phyloP scores from a whole-genome alignment of 92 coral and sea anemone species.

The Metridium senile region DNA sequence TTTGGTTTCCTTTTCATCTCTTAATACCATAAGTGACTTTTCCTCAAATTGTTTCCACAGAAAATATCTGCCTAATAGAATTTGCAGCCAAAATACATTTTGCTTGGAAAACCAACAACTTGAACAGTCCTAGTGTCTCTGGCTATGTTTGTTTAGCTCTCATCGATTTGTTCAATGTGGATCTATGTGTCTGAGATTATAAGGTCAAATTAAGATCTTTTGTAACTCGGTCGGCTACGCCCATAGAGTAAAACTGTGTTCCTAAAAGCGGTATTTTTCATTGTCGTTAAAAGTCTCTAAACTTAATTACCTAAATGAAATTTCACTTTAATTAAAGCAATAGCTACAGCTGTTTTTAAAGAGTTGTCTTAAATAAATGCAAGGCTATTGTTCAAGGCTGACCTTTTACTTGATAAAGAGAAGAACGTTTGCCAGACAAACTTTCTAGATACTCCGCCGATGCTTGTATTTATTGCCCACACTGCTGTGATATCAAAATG shows the following conservation, averaged over 20 bases:
- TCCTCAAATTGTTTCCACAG: not conserved
- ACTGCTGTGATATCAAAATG: too few relatives aligned
- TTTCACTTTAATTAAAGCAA: too few relatives aligned
- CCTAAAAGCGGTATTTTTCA: not conserved
- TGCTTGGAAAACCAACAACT: slow-evolving; percentile 20
- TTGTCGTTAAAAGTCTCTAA: not conserved
- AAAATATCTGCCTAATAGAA: not conserved
- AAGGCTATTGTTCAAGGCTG: too few relatives aligned
- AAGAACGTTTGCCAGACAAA: too few relatives aligned
- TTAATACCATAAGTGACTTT: not conserved
- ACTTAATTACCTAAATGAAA: too few relatives aligned
- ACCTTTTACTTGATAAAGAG: too few relatives aligned
- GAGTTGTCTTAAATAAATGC: too few relatives aligned
- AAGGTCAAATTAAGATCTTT: not conserved
- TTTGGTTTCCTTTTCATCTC: too few relatives aligned
- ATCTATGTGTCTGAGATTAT: not conserved
- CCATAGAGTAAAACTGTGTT: not conserved
- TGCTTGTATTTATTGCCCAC: too few relatives aligned
- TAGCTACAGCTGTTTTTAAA: too few relatives aligned
- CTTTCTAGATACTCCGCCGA: too few relatives aligned
- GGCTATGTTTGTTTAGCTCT: slow-evolving; percentile 3
- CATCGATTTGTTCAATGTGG: not conserved
- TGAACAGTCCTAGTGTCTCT: not conserved
- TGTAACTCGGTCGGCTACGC: not conserved
- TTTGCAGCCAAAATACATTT: not conserved